These are phyloP conservation scores for Polypedilum vanderplanki DNA, from an alignment of 1,140 invertebrate species.

Conservation along the genomic window DNA sequence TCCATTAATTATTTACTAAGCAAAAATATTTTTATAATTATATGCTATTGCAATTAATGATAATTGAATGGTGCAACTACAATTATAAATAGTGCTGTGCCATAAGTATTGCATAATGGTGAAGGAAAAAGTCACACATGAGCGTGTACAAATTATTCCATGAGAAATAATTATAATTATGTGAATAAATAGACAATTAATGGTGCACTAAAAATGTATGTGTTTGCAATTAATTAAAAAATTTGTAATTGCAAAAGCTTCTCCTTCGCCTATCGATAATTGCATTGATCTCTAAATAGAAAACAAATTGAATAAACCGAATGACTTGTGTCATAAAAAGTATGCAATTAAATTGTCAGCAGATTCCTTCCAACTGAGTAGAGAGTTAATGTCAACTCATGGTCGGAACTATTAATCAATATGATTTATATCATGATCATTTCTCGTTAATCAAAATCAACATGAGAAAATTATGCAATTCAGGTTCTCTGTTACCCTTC, in stretches of 20 bases:
- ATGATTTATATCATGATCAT: neutral
- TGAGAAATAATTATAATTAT: conserved; percentile 26
- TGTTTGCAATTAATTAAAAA: neutral
- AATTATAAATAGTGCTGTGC: neutral
- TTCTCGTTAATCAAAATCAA: neutral
- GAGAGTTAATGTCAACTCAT: neutral
- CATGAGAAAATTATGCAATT: neutral
- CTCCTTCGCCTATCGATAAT: neutral
- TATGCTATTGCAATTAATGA: conserved; percentile 19
- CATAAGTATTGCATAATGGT: conserved; percentile 8
- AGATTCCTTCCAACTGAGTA: neutral
- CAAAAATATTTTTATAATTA: conserved; percentile 12
- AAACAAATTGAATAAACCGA: neutral
- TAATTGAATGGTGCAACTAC: conserved; percentile 5
- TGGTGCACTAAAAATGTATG: neutral
- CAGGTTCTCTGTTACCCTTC: neutral
- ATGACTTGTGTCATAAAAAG: neutral
- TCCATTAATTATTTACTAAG: neutral
- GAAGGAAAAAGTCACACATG: conserved; percentile 10
- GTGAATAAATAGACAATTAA: conserved; percentile 24
- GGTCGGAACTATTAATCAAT: conserved; percentile 12
- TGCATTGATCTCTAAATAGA: neutral
- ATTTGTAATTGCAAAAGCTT: neutral
- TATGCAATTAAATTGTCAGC: neutral
- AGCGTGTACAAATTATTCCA: neutral